phyloP scores from a whole-genome alignment of 2,797 vertebrate genomes.

The Melopsittacus undulatus region DNA sequence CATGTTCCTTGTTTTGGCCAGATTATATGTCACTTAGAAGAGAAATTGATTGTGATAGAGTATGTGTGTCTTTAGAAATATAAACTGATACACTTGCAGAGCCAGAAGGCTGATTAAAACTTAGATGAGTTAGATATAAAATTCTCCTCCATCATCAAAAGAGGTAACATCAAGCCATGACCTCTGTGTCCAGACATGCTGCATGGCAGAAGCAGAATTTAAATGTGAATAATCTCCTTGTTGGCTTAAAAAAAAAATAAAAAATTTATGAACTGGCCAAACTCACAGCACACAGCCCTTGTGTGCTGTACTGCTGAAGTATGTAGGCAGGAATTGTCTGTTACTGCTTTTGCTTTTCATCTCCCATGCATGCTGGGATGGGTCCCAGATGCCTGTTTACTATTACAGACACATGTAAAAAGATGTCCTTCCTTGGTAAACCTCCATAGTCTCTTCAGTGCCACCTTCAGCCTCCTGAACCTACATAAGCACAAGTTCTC shows the following conservation, averaged over 20 bases:
- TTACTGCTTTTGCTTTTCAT: background rate
- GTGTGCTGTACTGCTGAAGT: background rate
- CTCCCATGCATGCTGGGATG: rapidly evolving
- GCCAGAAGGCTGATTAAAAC: background rate
- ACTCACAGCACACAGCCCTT: background rate
- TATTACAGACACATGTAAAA: background rate
- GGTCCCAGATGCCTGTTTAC: background rate
- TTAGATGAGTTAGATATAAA: background rate
- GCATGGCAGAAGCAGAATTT: conserved; percentile 20
- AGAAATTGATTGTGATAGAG: background rate
- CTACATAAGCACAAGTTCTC: background rate
- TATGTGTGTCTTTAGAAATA: background rate
- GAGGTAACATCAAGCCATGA: background rate
- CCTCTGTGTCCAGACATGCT: background rate
- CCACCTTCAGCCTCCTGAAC: background rate
- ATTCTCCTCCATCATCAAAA: conserved; percentile 24
- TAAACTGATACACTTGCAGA: background rate
- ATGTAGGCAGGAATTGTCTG: background rate
- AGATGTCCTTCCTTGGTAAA: background rate
- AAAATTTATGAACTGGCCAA: background rate
- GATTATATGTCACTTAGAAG: background rate
- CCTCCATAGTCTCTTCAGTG: background rate
- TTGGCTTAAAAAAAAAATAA: background rate
- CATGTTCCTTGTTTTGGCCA: background rate
- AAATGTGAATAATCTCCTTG: background rate